Conservation (phyloP, 2,888 invertebrate species). For the Alsophila aescularia region DNA sequence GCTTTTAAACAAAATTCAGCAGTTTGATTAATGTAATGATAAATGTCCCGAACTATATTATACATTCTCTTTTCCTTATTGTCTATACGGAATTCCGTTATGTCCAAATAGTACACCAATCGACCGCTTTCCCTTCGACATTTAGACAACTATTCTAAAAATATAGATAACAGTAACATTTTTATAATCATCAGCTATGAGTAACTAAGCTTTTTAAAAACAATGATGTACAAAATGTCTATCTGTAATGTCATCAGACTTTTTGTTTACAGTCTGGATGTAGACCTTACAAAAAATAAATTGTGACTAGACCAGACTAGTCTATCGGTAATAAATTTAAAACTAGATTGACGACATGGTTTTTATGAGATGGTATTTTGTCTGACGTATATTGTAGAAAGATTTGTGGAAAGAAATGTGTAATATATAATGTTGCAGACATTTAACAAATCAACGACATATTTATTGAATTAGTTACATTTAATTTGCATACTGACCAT, state of each 20-base stretch:
- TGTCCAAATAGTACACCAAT: constrained; percentile 8
- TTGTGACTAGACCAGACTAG: constrained; percentile 21
- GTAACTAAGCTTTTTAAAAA: constrained; percentile 16
- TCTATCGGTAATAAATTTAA: constrained; percentile 28
- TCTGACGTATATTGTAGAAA: constrained; percentile 24
- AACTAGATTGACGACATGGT: constrained; percentile 32
- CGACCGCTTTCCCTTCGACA: constrained; percentile 21
- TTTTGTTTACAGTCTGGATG: constrained; percentile 17
- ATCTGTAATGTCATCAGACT: constrained; percentile 23
- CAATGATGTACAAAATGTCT: constrained; percentile 21
- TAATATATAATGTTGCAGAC: constrained; percentile 1
- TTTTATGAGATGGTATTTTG: constrained; percentile 22
- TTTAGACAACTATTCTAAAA: constrained; percentile 24
- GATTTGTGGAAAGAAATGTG: constrained; percentile 20
- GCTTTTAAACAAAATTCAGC: neutral
- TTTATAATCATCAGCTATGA: constrained; percentile 6
- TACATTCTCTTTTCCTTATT: neutral
- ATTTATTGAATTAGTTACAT: constrained; percentile 12
- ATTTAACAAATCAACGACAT: constrained; percentile 12
- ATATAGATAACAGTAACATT: constrained; percentile 13
- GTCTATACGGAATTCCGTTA: constrained; percentile 10
- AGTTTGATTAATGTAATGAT: neutral
- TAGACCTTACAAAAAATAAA: constrained; percentile 22
- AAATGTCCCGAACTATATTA: neutral
- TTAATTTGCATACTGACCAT: neutral